Conservation (phyloP, 2,797 vertebrate genomes). For the Gymnocypris eckloni region DNA sequence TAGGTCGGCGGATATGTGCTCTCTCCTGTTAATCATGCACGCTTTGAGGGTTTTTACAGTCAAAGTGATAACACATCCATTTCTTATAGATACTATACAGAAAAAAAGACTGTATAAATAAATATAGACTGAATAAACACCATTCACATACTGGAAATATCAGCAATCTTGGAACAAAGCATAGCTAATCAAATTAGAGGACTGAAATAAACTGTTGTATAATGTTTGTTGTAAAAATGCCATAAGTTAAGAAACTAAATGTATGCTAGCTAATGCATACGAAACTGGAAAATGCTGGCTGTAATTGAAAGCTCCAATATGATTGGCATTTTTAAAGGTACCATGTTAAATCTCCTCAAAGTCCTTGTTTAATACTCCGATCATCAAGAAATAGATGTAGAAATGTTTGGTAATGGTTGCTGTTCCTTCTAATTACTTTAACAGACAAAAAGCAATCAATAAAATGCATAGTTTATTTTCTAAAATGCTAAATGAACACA, state of each 20-base stretch:
- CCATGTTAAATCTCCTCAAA: background rate
- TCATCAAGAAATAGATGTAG: background rate
- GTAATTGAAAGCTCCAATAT: background rate
- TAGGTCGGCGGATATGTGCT: conserved; percentile 10
- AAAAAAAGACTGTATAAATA: background rate
- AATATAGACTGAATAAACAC: background rate
- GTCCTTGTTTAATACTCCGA: background rate
- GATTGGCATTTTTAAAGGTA: background rate
- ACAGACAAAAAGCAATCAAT: background rate
- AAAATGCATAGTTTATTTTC: background rate
- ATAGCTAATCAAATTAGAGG: background rate
- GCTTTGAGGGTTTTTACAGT: background rate
- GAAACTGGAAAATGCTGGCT: background rate
- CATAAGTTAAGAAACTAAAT: background rate
- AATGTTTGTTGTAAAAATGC: background rate
- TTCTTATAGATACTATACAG: background rate
- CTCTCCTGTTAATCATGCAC: conserved; percentile 18
- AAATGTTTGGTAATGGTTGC: background rate
- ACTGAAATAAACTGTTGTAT: background rate
- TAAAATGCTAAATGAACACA: background rate
- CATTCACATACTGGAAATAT: background rate
- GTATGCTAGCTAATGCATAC: background rate
- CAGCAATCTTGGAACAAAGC: background rate
- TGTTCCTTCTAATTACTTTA: background rate
- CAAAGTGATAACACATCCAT: conserved; percentile 5